These are phyloP conservation scores for Planococcus citri DNA, from an alignment of 1,140 invertebrate genomes.

Conservation along the genomic window DNA sequence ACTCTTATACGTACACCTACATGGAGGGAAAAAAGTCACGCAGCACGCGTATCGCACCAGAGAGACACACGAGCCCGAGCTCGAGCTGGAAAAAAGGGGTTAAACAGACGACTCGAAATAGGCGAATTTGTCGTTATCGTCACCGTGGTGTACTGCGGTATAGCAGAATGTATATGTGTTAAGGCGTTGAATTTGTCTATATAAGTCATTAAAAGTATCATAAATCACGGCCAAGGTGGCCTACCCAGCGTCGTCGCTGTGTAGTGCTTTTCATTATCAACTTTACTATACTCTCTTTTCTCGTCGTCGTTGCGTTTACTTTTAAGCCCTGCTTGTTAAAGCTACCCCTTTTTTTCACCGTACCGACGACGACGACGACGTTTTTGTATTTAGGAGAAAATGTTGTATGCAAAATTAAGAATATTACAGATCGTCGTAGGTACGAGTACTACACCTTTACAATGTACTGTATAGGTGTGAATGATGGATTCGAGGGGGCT, in stretches of 20 bases:
- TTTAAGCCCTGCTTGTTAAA: background rate
- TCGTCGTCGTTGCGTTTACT: background rate
- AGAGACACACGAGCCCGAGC: no score
- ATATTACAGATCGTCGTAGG: no score
- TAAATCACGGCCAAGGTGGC: background rate
- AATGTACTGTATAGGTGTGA: background rate
- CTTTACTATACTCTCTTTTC: no score
- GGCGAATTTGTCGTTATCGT: background rate
- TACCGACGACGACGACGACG: no score
- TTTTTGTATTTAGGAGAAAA: no score
- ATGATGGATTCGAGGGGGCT: background rate
- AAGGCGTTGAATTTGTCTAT: slow-evolving; percentile 2
- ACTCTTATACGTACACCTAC: no score
- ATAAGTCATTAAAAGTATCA: background rate
- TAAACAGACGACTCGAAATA: background rate
- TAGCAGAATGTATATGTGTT: background rate
- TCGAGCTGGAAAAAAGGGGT: background rate
- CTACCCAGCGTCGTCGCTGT: background rate
- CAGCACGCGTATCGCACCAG: no score
- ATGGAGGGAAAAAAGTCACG: no score
- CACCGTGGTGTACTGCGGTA: background rate
- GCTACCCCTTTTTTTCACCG: background rate
- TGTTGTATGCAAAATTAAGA: no score
- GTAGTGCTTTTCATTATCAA: slow-evolving; percentile 8
- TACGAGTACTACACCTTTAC: no score